Evolutionary conservation across 2,797 vertebrate species (phyloP), one percentile per base, ranked within the genome.

Genomic region (Catharus ustulatus): DNA sequence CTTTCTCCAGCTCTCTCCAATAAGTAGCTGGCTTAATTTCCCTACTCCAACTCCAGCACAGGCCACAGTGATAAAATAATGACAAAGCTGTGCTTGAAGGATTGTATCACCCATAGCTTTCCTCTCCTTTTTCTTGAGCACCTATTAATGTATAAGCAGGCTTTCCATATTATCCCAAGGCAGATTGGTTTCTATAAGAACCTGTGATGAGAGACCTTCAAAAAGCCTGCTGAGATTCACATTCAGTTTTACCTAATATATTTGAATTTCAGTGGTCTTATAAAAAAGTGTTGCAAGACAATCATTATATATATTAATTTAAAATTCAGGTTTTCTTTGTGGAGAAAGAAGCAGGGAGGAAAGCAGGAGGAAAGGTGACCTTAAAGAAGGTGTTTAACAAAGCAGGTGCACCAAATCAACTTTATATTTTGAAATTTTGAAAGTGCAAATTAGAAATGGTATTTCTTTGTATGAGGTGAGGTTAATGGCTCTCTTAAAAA

Each of bases 381-480:
- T 57, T 78, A 42, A 74, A 78, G 38, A 34, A 51, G 9, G 3
- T 26, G 8, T 75, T 78, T 52, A 29, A 26, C 11, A 78, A 59
- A 11, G 1, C 4, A 69, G 21, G 16, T 79, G 36, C 13, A 1
- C 26, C 59, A 23, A 3, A 58, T 14, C 5, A 43, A 15, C 5
- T 63, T 23, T 10, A 10, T 52, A 12, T 64, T 72, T 62, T 1
- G 2, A 57, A 90, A 68, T 52, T 62, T 63, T 57, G 38, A 14
- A 85, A 52, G 21, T n/a, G 4, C 1, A 2, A 22, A 6, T 43
- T 74, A 61, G 83, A 58, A 40, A 40, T 7, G 0, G 0, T 32
- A 5, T 45, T 52, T 67, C 48, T 52, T 36, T 69, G 14, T 23
- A 36, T 27, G 52, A 15, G 18, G 23, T 10, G 18, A 27, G 36